Percentiles rank a stretch among this genome's conserved stretches.
Evolutionary conservation across 2,797 vertebrate genomes (phyloP).

Genomic region (Chaenodraco wilsoni): DNA sequence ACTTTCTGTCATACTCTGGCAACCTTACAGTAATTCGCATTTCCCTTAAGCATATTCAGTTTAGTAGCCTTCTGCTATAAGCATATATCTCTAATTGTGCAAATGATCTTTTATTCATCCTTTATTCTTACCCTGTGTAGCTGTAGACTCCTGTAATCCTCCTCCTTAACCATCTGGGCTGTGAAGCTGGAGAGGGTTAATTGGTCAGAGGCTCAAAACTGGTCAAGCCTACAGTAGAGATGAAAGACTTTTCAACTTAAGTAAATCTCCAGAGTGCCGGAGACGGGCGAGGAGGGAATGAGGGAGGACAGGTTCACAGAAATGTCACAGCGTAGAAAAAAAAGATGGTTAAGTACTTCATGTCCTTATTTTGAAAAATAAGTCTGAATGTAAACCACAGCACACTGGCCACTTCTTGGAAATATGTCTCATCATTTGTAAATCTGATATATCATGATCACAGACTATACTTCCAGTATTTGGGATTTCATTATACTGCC

Average conservation of each 20-base stretch:
- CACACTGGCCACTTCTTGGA: neutral
- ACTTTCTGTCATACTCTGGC: neutral
- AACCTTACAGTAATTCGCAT: neutral
- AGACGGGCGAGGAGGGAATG: constrained; percentile 11
- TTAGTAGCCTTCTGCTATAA: neutral
- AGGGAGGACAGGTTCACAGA: constrained; percentile 59
- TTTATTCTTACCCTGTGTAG: neutral
- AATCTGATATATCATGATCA: neutral
- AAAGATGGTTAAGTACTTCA: neutral
- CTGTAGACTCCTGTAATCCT: constrained; percentile 26
- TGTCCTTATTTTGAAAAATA: constrained; percentile 5
- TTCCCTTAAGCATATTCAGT: neutral
- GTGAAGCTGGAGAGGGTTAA: constrained; percentile 47
- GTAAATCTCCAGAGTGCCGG: constrained; percentile 48
- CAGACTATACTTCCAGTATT: neutral
- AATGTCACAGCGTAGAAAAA: constrained; percentile 49
- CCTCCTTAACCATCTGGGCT: constrained; percentile 37
- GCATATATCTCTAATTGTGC: neutral
- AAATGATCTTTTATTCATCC: neutral
- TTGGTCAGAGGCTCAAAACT: constrained; percentile 48
- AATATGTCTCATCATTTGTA: neutral
- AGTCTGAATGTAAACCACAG: neutral
- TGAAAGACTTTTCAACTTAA: constrained; percentile 60
- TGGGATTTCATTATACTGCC: neutral
- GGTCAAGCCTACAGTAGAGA: constrained; percentile 40